These are phyloP conservation scores for Copidosoma floridanum DNA, from an alignment of 1,140 invertebrate genomes.

Conservation along the genomic window DNA sequence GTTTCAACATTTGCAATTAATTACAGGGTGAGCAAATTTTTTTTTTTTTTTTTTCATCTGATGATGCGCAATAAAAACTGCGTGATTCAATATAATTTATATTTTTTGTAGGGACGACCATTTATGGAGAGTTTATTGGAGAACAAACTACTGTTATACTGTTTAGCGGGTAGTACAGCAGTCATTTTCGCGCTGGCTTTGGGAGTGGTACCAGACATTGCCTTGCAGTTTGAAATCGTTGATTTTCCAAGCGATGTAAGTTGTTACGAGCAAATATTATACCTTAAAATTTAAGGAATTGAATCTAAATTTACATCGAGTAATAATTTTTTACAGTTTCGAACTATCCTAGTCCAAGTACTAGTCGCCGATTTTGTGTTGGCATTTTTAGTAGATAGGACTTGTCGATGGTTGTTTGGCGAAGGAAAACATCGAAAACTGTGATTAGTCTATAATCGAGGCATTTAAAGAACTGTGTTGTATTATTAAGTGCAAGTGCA, in stretches of 20 bases:
- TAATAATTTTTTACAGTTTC: slow-evolving; percentile 71
- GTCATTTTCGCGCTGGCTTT: slow-evolving; percentile 75
- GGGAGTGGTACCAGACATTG: slow-evolving; percentile 75
- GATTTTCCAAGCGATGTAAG: slow-evolving; percentile 82
- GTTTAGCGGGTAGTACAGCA: slow-evolving; percentile 72
- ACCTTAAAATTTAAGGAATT: neutral
- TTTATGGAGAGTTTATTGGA: slow-evolving; percentile 96
- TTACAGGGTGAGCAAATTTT: slow-evolving; percentile 82
- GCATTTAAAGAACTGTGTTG: slow-evolving; percentile 16
- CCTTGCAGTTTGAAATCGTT: slow-evolving; percentile 84
- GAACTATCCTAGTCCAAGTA: slow-evolving; percentile 74
- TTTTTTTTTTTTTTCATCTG: too few relatives aligned
- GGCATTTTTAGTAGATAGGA: slow-evolving; percentile 79
- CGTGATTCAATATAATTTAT: neutral
- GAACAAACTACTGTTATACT: slow-evolving; percentile 91
- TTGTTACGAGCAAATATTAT: slow-evolving; percentile 34
- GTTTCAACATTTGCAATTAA: slow-evolving; percentile 98
- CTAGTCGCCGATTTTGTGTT: slow-evolving; percentile 80
- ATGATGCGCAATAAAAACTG: slow-evolving; percentile 3
- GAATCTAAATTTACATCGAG: slow-evolving; percentile 10
- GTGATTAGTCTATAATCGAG: slow-evolving; percentile 38
- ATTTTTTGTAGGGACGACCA: slow-evolving; percentile 79
- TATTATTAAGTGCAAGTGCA: slow-evolving; percentile 12
- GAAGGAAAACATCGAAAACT: slow-evolving; percentile 62
- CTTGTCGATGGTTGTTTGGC: slow-evolving; percentile 87